These are phyloP conservation scores for Eupithecia abbreviata DNA, from an alignment of 2,888 invertebrate species.

Conservation along the genomic window DNA sequence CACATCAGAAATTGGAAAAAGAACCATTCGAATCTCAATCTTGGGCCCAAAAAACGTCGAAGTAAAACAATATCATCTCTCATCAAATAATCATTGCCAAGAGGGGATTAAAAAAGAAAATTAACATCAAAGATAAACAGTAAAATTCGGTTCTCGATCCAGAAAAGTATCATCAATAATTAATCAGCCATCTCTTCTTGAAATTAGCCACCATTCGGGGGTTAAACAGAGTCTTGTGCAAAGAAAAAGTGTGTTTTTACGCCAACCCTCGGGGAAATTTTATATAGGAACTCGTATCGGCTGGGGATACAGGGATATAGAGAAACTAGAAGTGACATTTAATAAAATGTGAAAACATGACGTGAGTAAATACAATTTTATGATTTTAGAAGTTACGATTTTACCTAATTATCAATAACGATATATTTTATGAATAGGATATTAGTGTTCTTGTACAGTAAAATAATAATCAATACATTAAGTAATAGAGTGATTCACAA, in stretches of 20 bases:
- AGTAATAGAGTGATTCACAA: too few species aligned
- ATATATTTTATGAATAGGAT: too few species aligned
- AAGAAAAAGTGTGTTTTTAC: constrained; percentile 65
- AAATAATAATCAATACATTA: too few species aligned
- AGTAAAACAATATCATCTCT: constrained; percentile 58
- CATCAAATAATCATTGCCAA: constrained; percentile 64
- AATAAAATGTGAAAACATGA: too few species aligned
- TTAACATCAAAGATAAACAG: constrained; percentile 78
- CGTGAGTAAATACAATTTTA: too few species aligned
- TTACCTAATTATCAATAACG: too few species aligned
- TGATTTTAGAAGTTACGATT: too few species aligned
- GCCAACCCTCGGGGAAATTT: constrained; percentile 79
- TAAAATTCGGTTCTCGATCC: constrained; percentile 61
- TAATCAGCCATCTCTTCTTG: constrained; percentile 77
- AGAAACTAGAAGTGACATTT: constrained; percentile 50
- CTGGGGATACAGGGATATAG: constrained; percentile 50
- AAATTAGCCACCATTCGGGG: constrained; percentile 79
- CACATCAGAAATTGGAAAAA: not conserved
- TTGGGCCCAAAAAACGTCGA: constrained; percentile 17
- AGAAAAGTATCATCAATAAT: constrained; percentile 77
- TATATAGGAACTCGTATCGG: constrained; percentile 76
- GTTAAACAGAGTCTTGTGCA: constrained; percentile 70
- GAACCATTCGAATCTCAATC: not conserved
- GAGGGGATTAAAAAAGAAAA: constrained; percentile 68
- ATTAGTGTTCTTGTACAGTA: too few species aligned